Conservation (phyloP, 2,797 vertebrate species). For the Acipenser ruthenus region DNA sequence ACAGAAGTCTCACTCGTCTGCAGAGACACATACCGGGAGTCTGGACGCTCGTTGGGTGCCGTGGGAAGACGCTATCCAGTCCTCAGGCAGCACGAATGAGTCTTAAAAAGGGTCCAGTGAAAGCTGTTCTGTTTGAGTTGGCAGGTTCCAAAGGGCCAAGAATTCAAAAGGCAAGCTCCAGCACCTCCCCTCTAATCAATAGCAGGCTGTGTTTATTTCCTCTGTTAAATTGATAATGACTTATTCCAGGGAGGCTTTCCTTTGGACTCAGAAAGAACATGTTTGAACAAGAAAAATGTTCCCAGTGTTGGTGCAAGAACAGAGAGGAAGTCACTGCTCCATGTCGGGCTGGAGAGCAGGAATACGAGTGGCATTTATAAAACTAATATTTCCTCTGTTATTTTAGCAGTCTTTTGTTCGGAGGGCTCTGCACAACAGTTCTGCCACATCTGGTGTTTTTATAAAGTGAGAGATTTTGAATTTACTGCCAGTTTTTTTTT, state of each 20-base stretch:
- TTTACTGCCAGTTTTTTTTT: too few species aligned
- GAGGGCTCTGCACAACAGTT: constrained; percentile 8
- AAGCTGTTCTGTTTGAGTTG: neutral
- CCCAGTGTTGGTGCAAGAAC: constrained; percentile 20
- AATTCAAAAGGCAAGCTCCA: neutral
- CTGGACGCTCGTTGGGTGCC: too few species aligned
- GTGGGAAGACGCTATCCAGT: too few species aligned
- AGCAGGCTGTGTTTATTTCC: neutral
- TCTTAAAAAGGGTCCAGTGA: too few species aligned
- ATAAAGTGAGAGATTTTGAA: neutral
- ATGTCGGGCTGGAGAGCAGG: too few species aligned
- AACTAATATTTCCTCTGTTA: constrained; percentile 19
- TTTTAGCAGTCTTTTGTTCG: constrained; percentile 13
- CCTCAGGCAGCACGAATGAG: too few species aligned
- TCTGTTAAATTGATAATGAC: constrained; percentile 11
- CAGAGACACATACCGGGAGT: too few species aligned
- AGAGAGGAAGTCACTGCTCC: too few species aligned
- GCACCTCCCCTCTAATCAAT: constrained; percentile 2
- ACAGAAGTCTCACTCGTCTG: too few species aligned
- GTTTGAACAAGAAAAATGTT: constrained; percentile 8
- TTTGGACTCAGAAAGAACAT: constrained; percentile 18
- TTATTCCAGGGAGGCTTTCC: constrained; percentile 3
- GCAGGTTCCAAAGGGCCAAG: neutral
- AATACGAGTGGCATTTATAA: too few species aligned
- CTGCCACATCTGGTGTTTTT: constrained; percentile 19